Base-by-base conservation (phyloP, 2,113 vertebrate species). In the Cebidichthys violaceus region DNA sequence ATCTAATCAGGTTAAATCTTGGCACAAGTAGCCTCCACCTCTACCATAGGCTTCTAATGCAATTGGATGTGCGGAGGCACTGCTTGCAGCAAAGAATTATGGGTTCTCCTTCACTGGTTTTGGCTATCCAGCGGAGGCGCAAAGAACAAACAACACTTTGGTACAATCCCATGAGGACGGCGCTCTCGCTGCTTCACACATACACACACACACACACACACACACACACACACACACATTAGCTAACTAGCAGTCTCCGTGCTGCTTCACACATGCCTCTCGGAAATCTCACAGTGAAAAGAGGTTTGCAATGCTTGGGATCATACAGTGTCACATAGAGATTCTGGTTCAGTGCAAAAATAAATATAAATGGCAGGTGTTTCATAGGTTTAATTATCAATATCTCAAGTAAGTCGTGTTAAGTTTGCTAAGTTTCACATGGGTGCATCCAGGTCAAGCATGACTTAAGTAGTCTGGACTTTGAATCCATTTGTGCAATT, bases 81-180 rank as follows among this genome's bases (percentile, higher is more conserved):
- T 92, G 91, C 92, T 94, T 86, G 89, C 90, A 90, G 90, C 92
- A 91, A 93, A 93, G 93, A 93, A 92, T 95, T 95, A 94, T 94
- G 93, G 94, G 94, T 94, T 95, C 93, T 93, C 88, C 94, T 95
- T 92, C 93, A 93, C 90, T 94, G 93, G 83, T 74, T 94, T 88
- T 87, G 86, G 87, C 87, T 75, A 79, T 90, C 89, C 88, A 88
- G 86, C 55, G 82, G 71, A 92, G 88, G 86, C 75, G 77, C 84
- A 82, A 88, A 90, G 82, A 92, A 91, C 90, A 93, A 92, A 93
- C 91, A 93, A 90, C 86, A 89, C 90, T 91, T 82, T 82, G 82
- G 90, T 87, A 54, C 82, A 75, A 70, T 89, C 93, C 90, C 90
- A 64, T 60, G 92, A 91, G 91, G 78, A 86, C 79, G 43, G 70